Evolutionary conservation across 2,888 invertebrate genomes (phyloP).

Genomic region (Venusia cambrica): DNA sequence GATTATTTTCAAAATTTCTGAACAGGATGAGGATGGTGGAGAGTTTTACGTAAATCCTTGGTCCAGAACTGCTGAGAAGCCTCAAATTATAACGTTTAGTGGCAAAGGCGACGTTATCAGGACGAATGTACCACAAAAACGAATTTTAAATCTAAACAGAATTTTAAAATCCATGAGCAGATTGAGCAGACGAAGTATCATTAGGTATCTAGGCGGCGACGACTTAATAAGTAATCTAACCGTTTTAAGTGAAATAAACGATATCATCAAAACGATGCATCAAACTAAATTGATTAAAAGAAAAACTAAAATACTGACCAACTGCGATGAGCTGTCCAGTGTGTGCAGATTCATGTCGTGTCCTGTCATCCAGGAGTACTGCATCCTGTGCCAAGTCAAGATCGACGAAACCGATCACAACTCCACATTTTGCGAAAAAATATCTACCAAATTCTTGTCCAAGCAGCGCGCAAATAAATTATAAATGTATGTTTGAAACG

Average conservation of each 20-base stretch:
- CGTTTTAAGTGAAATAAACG: slow-evolving; percentile 14
- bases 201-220: slow-evolving; percentile 7
- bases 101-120: slow-evolving; percentile 38
- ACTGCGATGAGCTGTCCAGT: slow-evolving; percentile 40
- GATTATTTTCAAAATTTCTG: no score
- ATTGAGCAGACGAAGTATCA: background rate
- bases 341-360: slow-evolving; percentile 57
- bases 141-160: slow-evolving; percentile 32
- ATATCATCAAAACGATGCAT: slow-evolving; percentile 8
- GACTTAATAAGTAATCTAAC: slow-evolving; percentile 8
- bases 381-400: slow-evolving; percentile 52
- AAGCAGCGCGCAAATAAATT: slow-evolving; percentile 12
- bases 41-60: slow-evolving; percentile 52
- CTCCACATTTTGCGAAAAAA: slow-evolving; percentile 40
- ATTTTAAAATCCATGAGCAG: slow-evolving; percentile 19
- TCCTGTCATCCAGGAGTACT: slow-evolving; percentile 41
- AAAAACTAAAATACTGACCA: slow-evolving; percentile 49
- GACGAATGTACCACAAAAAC: slow-evolving; percentile 23
- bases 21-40: slow-evolving; percentile 34
- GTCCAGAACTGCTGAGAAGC: slow-evolving; percentile 35
- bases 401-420: slow-evolving; percentile 25
- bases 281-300: no score
- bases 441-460: slow-evolving; percentile 38
- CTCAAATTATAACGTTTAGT: slow-evolving; percentile 47
- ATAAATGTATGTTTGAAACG: slow-evolving; percentile 1